These are phyloP conservation scores for Drosophila quadrilineata DNA, from an alignment of 1,140 invertebrate species.

Conservation along the genomic window DNA sequence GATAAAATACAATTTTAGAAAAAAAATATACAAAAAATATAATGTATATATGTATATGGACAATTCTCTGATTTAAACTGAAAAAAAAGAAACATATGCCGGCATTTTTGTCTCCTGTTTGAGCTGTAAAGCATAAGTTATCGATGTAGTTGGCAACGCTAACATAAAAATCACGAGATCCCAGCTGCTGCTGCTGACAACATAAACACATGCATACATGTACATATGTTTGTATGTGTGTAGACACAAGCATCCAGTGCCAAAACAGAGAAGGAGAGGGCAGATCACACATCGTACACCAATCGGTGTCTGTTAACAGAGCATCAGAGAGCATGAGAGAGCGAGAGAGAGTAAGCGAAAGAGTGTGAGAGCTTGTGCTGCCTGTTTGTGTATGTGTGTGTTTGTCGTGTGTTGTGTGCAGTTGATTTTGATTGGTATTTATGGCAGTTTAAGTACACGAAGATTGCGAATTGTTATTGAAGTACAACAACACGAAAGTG, in stretches of 20 bases:
- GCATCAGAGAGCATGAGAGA: neutral
- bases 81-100: neutral
- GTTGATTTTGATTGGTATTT: constrained; percentile 81
- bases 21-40: too few species aligned
- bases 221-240: too few species aligned
- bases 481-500: constrained; percentile 5
- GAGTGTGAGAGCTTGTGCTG: neutral
- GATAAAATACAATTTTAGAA: neutral
- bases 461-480: constrained; percentile 51
- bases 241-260: constrained; percentile 31
- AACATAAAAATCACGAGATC: neutral
- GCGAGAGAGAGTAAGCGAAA: neutral
- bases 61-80: too few species aligned
- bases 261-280: constrained; percentile 5
- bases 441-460: constrained; percentile 73
- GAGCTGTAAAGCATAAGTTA: constrained; percentile 6
- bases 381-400: neutral
- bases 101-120: constrained; percentile 8
- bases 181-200: constrained; percentile 25
- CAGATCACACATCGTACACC: neutral
- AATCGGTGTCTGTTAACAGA: neutral
- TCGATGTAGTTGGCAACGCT: neutral
- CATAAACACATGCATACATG: too few species aligned
- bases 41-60: too few species aligned
- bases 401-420: too few species aligned